Percentiles rank a stretch among this genome's conserved stretches.
Conservation (phyloP, 1,140 invertebrate species). For the Drosophila rufa region DNA sequence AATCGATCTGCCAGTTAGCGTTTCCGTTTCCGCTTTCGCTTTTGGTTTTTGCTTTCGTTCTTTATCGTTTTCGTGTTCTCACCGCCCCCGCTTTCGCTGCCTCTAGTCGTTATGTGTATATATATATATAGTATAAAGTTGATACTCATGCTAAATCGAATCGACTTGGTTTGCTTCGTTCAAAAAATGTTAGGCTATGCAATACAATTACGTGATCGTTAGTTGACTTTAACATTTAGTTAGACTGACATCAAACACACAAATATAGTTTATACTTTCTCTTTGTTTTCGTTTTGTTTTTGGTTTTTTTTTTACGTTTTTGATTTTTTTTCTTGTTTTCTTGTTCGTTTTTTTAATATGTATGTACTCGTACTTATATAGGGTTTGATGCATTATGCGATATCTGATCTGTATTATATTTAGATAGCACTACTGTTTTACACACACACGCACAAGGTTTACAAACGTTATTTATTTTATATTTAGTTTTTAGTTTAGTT, state of each 20-base stretch:
- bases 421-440: slow-evolving; percentile 52
- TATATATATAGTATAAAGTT: slow-evolving; percentile 49
- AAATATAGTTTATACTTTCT: slow-evolving; percentile 59
- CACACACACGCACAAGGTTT: slow-evolving; percentile 62
- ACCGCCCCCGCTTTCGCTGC: not conserved
- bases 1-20: slow-evolving; percentile 34
- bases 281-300: slow-evolving; percentile 12
- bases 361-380: slow-evolving; percentile 62
- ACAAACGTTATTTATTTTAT: slow-evolving; percentile 42
- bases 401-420: slow-evolving; percentile 51
- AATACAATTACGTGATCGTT: slow-evolving; percentile 54
- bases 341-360: slow-evolving; percentile 21
- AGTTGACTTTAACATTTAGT: slow-evolving; percentile 71
- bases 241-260: slow-evolving; percentile 76
- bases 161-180: slow-evolving; percentile 48
- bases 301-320: slow-evolving; percentile 1
- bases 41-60: slow-evolving; percentile 6
- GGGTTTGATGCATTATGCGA: slow-evolving; percentile 53
- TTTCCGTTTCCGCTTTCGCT: slow-evolving; percentile 3
- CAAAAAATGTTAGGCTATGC: slow-evolving; percentile 63
- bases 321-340: not conserved
- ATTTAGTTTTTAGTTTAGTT: slow-evolving; percentile 34
- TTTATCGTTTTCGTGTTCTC: slow-evolving; percentile 14
- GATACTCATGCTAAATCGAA: slow-evolving; percentile 62
- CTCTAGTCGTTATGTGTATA: slow-evolving; percentile 32